Evolutionary conservation across 2,113 vertebrate genomes (phyloP).

Genomic region (Panthera leo): DNA sequence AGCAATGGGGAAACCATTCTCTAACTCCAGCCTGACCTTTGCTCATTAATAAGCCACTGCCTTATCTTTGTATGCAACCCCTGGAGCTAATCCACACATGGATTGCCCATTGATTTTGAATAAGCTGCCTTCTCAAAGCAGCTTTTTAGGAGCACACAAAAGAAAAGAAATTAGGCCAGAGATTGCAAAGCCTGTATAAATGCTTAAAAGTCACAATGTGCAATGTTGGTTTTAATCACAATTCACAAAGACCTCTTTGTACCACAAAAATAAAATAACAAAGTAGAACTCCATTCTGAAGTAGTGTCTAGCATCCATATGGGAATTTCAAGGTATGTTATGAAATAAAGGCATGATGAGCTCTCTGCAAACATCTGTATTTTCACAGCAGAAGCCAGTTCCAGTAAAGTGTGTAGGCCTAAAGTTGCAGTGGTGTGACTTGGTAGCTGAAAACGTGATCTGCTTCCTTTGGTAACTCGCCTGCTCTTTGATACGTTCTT

Average conservation of each 20-base stretch:
- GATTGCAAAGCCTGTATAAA: not conserved
- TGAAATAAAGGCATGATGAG: not conserved
- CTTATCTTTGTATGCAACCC: slow-evolving; percentile 59
- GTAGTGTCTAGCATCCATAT: not conserved
- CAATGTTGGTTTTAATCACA: not conserved
- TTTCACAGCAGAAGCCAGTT: not conserved
- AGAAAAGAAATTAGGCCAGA: slow-evolving; percentile 58
- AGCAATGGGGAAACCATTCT: slow-evolving; percentile 50
- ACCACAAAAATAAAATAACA: not conserved
- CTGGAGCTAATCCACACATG: slow-evolving; percentile 47
- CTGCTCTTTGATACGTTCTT: not conserved
- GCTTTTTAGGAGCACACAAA: slow-evolving; percentile 18
- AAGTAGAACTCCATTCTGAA: slow-evolving; percentile 7
- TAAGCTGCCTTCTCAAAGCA: slow-evolving; percentile 32
- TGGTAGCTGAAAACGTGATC: not conserved
- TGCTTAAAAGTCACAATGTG: not conserved
- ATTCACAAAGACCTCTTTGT: not conserved
- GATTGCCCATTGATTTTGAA: slow-evolving; percentile 56
- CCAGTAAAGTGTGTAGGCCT: not conserved
- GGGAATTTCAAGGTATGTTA: not conserved
- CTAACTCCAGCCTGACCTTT: slow-evolving; percentile 67
- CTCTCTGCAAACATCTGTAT: not conserved
- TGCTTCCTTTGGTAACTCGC: not conserved
- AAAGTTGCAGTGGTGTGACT: not conserved
- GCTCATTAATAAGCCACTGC: slow-evolving; percentile 52